Percentiles rank a stretch among this genome's conserved stretches.
phyloP scores from a whole-genome alignment of 92 coral and sea anemone genomes.

The Zoanthus gigantus region DNA sequence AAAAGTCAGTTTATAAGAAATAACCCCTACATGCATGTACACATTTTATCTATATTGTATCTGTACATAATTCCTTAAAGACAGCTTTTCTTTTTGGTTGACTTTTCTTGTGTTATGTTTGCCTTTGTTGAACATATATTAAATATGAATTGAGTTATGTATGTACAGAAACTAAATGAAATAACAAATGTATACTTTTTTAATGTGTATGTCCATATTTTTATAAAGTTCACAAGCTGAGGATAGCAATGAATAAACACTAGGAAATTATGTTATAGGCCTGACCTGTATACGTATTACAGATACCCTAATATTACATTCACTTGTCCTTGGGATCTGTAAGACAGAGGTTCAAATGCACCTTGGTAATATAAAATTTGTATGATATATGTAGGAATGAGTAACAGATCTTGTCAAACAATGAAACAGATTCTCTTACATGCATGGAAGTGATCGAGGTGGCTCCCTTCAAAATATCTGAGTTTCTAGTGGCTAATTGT shows the following conservation, averaged over 20 bases:
- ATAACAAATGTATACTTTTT: background rate
- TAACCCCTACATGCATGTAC: background rate
- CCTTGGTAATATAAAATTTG: background rate
- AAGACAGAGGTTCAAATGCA: no score
- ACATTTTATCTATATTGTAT: background rate
- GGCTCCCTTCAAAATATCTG: constrained; percentile 15
- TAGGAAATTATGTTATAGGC: background rate
- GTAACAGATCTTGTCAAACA: background rate
- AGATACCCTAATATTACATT: background rate
- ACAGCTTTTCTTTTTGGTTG: background rate
- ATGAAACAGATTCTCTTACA: constrained; percentile 7
- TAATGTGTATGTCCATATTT: constrained; percentile 1
- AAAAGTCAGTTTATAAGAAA: background rate
- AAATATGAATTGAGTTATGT: background rate
- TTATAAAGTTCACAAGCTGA: background rate
- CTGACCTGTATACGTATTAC: background rate
- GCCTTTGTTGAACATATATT: background rate
- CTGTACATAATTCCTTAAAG: background rate
- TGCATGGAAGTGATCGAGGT: background rate
- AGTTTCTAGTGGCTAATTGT: constrained; percentile 6
- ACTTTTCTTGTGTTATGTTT: background rate
- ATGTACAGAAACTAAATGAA: constrained; percentile 18
- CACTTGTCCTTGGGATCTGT: no score
- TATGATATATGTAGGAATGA: background rate
- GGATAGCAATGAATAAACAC: constrained; percentile 13